These are phyloP conservation scores for Triops longicaudatus DNA, from an alignment of 1,140 invertebrate species.

Conservation along the genomic window DNA sequence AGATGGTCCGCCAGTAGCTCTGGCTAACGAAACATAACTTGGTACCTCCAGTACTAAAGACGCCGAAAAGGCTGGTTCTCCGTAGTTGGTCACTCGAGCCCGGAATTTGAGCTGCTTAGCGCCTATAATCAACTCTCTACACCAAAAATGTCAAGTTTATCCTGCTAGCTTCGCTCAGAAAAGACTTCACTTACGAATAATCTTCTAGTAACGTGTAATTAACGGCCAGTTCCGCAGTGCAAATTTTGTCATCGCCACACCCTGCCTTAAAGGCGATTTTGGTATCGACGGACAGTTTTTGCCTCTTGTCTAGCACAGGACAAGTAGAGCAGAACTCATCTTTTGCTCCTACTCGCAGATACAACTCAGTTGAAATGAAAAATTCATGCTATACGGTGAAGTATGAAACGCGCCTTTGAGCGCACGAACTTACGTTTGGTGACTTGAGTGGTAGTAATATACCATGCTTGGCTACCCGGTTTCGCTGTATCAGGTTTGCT, in stretches of 20 bases:
- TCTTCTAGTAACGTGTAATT: conserved; percentile 25
- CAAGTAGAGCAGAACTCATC: conserved; percentile 24
- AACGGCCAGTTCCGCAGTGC: conserved; percentile 29
- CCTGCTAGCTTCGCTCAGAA: conserved; percentile 29
- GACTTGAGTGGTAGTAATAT: background rate
- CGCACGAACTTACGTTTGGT: background rate
- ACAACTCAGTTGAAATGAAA: background rate
- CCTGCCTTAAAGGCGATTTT: conserved; percentile 21
- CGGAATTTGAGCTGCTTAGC: conserved; percentile 26
- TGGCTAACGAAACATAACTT: conserved; percentile 13
- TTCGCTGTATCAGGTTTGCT: background rate
- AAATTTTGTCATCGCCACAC: conserved; percentile 31
- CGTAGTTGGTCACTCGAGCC: conserved; percentile 30
- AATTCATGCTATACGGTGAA: background rate
- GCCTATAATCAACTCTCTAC: conserved; percentile 28
- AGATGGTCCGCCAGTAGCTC: background rate
- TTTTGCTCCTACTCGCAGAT: background rate
- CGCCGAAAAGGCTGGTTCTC: conserved; percentile 31
- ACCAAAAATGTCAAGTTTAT: background rate
- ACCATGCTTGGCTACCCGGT: background rate
- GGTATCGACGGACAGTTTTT: conserved; percentile 9
- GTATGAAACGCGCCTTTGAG: background rate
- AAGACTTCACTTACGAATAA: conserved; percentile 21
- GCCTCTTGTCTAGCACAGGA: conserved; percentile 26
- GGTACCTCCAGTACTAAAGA: conserved; percentile 28